Evolutionary conservation across 2,113 vertebrate genomes (phyloP).

Genomic region (Anthoscopus minutus): DNA sequence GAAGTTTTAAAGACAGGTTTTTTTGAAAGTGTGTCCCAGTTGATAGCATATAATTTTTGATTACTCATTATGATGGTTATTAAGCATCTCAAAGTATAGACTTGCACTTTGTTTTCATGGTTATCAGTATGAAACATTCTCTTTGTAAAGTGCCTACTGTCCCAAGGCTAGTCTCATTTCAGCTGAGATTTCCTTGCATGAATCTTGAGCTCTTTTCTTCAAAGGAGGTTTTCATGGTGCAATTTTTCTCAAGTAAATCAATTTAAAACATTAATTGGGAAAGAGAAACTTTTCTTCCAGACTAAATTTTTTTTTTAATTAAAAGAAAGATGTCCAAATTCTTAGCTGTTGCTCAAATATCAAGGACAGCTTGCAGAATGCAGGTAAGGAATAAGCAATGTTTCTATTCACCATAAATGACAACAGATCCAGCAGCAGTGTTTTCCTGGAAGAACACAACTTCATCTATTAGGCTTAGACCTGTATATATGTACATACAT

Average conservation of each 20-base stretch:
- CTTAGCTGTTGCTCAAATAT: constrained; percentile 60
- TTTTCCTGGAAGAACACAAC: not conserved
- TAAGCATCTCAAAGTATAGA: constrained; percentile 26
- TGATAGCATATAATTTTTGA: constrained; percentile 45
- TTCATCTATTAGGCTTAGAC: not conserved
- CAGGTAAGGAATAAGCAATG: not conserved
- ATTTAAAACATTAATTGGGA: constrained; percentile 60
- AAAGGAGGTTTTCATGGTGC: constrained; percentile 46
- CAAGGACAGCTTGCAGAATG: constrained; percentile 37
- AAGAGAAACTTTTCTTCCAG: constrained; percentile 25
- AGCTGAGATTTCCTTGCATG: constrained; percentile 10
- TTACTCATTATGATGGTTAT: constrained; percentile 56
- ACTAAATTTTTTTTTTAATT: not conserved
- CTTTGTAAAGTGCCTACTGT: constrained; percentile 32
- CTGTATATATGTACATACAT: not conserved
- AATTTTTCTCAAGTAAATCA: constrained; percentile 59
- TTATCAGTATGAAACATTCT: constrained; percentile 57
- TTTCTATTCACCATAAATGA: not conserved
- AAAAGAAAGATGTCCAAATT: not conserved
- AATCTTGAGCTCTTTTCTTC: constrained; percentile 46
- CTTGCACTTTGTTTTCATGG: constrained; percentile 46
- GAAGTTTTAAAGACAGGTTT: constrained; percentile 29
- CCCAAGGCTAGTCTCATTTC: constrained; percentile 55
- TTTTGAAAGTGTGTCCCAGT: not conserved
- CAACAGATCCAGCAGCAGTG: not conserved